A percentile compares a stretch with the other conserved stretches of the same genome.
Conservation (phyloP, 2,113 vertebrate genomes). For the Channa argus region DNA sequence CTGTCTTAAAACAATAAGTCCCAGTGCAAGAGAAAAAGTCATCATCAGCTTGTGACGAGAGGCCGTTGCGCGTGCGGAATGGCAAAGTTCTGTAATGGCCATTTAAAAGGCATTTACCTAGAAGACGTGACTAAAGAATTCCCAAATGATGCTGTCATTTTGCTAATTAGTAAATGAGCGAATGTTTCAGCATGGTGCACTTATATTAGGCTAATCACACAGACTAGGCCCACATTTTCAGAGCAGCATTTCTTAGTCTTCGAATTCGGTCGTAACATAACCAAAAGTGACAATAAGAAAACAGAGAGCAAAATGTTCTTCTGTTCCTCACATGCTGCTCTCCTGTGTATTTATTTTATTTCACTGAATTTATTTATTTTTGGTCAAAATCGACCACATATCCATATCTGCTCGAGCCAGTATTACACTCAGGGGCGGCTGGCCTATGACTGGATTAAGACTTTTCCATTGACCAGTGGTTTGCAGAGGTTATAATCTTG, state of each 20-base stretch:
- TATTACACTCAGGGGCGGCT: conserved; percentile 72
- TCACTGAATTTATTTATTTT: conserved; percentile 80
- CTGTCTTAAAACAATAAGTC: conserved; percentile 48
- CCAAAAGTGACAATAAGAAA: conserved; percentile 57
- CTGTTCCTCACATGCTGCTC: conserved; percentile 52
- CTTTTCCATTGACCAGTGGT: conserved; percentile 82
- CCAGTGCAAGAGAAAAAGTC: conserved; percentile 61
- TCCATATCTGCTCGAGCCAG: conserved; percentile 71
- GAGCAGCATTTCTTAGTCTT: conserved; percentile 13
- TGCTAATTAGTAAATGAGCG: conserved; percentile 13
- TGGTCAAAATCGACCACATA: conserved; percentile 76
- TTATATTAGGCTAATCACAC: conserved; percentile 1
- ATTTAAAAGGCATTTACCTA: conserved; percentile 31
- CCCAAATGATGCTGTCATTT: conserved; percentile 10
- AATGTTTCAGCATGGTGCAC: not conserved
- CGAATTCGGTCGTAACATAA: conserved; percentile 16
- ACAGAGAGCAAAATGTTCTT: conserved; percentile 53
- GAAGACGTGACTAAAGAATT: conserved; percentile 27
- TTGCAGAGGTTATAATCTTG: conserved; percentile 82
- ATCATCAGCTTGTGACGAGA: conserved; percentile 61
- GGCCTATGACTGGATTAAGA: conserved; percentile 74
- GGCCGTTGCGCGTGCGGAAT: conserved; percentile 35
- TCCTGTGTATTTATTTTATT: conserved; percentile 71
- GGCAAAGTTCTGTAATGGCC: conserved; percentile 3
- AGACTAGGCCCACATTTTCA: conserved; percentile 11